These are phyloP conservation scores for Nycticebus coucang DNA, from an alignment of 2,113 vertebrate genomes.

Conservation along the genomic window DNA sequence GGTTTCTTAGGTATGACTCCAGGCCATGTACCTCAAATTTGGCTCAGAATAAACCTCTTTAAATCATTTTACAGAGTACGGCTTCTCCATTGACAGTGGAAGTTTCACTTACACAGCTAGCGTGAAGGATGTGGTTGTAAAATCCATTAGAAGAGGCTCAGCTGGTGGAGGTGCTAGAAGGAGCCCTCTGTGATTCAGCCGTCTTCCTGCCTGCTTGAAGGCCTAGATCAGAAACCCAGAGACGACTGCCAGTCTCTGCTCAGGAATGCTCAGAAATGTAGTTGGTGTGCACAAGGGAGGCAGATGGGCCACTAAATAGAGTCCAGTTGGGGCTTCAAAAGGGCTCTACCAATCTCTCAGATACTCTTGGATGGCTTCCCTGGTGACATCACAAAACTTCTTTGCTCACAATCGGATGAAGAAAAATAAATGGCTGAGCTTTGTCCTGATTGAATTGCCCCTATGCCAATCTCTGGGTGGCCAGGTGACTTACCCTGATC, in stretches of 20 bases:
- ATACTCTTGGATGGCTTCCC: not conserved
- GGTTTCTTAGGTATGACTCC: too few relatives aligned
- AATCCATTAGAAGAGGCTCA: not conserved
- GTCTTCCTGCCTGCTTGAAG: not conserved
- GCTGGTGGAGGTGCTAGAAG: accelerated
- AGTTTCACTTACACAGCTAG: accelerated
- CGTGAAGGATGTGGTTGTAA: not conserved
- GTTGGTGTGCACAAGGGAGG: accelerated
- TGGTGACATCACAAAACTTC: too few relatives aligned
- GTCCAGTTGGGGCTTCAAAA: not conserved
- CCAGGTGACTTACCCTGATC: not conserved
- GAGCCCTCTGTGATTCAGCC: accelerated
- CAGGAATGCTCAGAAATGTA: accelerated
- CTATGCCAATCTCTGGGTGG: not conserved
- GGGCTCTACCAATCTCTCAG: too few relatives aligned
- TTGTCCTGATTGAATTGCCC: not conserved
- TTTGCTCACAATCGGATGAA: not conserved
- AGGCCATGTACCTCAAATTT: too few relatives aligned
- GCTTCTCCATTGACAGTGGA: too few relatives aligned
- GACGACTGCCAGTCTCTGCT: not conserved
- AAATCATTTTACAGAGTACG: too few relatives aligned
- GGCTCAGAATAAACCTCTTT: too few relatives aligned
- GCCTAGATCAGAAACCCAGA: not conserved
- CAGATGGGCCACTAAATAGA: accelerated
- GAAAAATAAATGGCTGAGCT: not conserved